Conservation (phyloP, 1,140 invertebrate species). For the Orius laevigatus region DNA sequence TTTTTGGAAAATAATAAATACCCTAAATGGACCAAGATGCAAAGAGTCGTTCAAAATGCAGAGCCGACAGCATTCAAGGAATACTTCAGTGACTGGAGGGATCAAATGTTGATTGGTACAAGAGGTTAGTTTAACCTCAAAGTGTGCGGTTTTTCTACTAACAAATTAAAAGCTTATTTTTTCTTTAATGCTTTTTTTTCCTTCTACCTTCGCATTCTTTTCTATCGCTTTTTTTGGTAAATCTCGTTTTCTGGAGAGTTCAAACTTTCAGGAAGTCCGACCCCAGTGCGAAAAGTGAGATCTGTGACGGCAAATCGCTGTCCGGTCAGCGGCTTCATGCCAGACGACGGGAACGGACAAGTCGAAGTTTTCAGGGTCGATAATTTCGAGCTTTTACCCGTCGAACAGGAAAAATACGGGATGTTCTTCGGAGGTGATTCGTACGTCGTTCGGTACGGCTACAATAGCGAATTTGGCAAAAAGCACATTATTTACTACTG, state of each 20-base stretch:
- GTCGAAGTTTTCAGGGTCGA: slow-evolving; percentile 35
- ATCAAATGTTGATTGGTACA: slow-evolving; percentile 22
- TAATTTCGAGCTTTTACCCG: slow-evolving; percentile 36
- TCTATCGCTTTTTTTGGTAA: too few relatives aligned
- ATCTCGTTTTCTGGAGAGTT: too few relatives aligned
- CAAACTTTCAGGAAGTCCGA: neutral
- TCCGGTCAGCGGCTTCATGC: slow-evolving; percentile 47
- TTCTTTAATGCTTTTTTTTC: too few relatives aligned
- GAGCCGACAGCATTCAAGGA: slow-evolving; percentile 64
- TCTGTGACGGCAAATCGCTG: neutral
- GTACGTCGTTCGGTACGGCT: slow-evolving; percentile 59
- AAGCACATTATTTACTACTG: slow-evolving; percentile 54
- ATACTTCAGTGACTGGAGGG: slow-evolving; percentile 59
- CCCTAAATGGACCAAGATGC: slow-evolving; percentile 53
- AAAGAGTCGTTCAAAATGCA: slow-evolving; percentile 50
- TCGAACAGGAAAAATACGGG: slow-evolving; percentile 36
- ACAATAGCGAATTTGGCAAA: slow-evolving; percentile 32
- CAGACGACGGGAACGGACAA: slow-evolving; percentile 45
- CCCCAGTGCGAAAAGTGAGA: neutral
- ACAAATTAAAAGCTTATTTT: too few relatives aligned
- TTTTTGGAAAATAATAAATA: slow-evolving; percentile 55
- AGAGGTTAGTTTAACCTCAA: too few relatives aligned
- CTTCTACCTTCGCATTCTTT: too few relatives aligned
- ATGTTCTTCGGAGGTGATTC: slow-evolving; percentile 59
- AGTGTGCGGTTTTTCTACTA: too few relatives aligned